Conservation (phyloP, 2,888 invertebrate genomes). For the Keiferia lycopersicella region DNA sequence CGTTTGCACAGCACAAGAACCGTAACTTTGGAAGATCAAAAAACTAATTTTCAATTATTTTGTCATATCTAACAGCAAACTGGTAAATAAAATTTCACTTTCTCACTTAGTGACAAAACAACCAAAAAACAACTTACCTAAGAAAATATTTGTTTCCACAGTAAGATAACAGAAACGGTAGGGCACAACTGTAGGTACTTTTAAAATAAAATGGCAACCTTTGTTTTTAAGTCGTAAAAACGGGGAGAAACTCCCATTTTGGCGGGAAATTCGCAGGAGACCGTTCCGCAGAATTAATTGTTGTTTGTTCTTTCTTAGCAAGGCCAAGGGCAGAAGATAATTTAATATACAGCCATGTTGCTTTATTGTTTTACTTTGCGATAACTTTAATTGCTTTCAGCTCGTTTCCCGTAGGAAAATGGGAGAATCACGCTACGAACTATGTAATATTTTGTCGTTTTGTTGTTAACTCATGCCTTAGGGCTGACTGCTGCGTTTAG, state of each 20-base stretch:
- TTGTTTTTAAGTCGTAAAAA: neutral
- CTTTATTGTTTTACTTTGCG: neutral
- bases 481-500: too few species aligned
- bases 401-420: neutral
- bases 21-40: too few species aligned
- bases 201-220: neutral
- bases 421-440: too few species aligned
- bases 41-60: too few species aligned
- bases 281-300: neutral
- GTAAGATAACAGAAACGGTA: neutral
- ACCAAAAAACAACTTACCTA: neutral
- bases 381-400: neutral
- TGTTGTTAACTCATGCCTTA: too few species aligned
- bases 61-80: too few species aligned
- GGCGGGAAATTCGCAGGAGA: neutral
- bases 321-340: neutral
- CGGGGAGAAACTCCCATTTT: neutral
- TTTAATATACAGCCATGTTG: slow-evolving; percentile 2
- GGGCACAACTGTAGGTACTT: neutral
- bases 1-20: too few species aligned
- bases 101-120: neutral
- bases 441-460: too few species aligned
- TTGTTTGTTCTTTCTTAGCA: slow-evolving; percentile 6
- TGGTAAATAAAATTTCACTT: too few species aligned
- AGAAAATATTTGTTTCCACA: too few species aligned